phyloP scores from a whole-genome alignment of 2,888 invertebrate genomes.

The Trachelus stipa region DNA sequence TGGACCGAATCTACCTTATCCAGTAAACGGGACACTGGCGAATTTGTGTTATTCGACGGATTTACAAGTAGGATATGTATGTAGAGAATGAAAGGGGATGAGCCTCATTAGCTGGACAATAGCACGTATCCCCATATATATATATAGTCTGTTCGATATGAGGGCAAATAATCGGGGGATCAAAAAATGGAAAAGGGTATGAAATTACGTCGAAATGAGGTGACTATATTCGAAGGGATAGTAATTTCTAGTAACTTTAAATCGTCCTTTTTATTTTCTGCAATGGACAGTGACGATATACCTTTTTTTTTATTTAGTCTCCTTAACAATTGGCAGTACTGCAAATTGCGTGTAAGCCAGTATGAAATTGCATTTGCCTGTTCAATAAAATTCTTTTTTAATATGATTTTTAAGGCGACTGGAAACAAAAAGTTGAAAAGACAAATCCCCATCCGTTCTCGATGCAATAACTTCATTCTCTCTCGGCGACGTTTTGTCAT shows the following conservation, averaged over 20 bases:
- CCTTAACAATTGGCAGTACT: neutral
- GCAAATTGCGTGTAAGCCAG: neutral
- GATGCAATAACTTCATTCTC: no score
- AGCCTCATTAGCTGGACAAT: neutral
- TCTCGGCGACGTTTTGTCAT: neutral
- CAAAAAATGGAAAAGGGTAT: neutral
- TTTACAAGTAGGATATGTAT: neutral
- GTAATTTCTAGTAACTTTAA: neutral
- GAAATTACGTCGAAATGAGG: neutral
- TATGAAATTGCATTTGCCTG: neutral
- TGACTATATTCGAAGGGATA: neutral
- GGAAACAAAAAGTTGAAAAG: neutral
- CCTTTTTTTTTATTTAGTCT: neutral
- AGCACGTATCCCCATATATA: neutral
- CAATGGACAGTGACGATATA: neutral
- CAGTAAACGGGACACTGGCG: neutral
- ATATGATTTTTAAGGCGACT: neutral
- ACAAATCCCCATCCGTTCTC: neutral
- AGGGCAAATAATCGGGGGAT: neutral
- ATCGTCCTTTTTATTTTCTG: neutral
- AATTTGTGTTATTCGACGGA: neutral
- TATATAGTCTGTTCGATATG: neutral
- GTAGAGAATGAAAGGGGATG: neutral
- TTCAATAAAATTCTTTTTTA: neutral
- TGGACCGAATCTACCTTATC: neutral